Evolutionary conservation across 1,140 invertebrate species (phyloP), one percentile per base, ranked within the genome.

Genomic region (Neotoxoptera formosana): DNA sequence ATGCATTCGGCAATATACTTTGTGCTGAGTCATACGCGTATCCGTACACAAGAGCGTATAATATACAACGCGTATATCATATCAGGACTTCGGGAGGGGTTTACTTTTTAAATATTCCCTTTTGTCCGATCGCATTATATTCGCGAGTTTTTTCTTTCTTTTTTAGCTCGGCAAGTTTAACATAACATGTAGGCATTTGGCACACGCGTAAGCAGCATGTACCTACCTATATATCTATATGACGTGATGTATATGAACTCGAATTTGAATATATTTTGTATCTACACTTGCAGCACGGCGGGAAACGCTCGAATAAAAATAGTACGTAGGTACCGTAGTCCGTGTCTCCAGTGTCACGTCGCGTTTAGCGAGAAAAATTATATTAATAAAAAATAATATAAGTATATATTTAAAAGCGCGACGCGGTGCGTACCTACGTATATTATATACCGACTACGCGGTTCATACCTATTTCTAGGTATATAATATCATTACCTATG

Each of bases 31-130:
- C 30, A n/a, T 67, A 76, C 41, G 41, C 41, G 1, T 67, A 53
- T 21, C 53, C 23, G 11, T n/a, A n/a, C 30, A 14, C 30, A 14
- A 41, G 14, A 76, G 60, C n/a, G 17, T n/a, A 41, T 4, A n/a
- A n/a, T n/a, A n/a, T n/a, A n/a, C n/a, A n/a, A n/a, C 4, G 17
- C 17, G 17, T 48, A 14, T 67, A n/a, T n/a, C n/a, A 76, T 76
- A 76, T 76, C n/a, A n/a, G n/a, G n/a, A n/a, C n/a, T n/a, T n/a
- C 60, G 14, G 11, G 60, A 67, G n/a, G 60, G 60, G 30, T 76
- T 34, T n/a, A 76, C 60, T 76, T 76, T 76, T 76, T 76, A n/a
- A 76, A 76, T 76, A 76, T 76, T 76, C 60, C n/a, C 60, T 76
- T 76, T 76, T 76, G 60, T 76, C 60, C 30, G 14, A 76, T 76